Base-by-base conservation (phyloP, 2,888 invertebrate species). In the Gastracanthus pulcherrimus region DNA sequence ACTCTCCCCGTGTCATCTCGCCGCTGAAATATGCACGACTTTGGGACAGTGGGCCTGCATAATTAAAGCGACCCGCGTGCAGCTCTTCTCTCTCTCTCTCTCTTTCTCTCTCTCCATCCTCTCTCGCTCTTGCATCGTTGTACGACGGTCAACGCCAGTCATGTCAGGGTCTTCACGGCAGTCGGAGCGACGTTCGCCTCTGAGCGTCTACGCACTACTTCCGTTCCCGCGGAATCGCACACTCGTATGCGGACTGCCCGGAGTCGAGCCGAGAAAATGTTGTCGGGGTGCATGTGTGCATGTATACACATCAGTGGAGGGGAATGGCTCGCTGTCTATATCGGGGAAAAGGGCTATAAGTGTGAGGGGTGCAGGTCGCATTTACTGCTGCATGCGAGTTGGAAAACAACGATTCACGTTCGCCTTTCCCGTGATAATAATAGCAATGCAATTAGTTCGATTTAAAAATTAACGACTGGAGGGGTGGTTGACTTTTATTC, bases 321-420 rank as follows among this genome's bases (percentile, higher is more conserved):
- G n/a, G n/a, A n/a, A n/a, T n/a, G n/a, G n/a, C n/a, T n/a, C n/a
- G n/a, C n/a, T n/a, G n/a, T n/a, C n/a, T n/a, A n/a, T n/a, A n/a
- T n/a, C n/a, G n/a, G n/a, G 26, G 66, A 41, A 45, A 67, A 67
- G 67, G 45, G 67, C 31, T 67, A 67, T 45, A 67, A 48, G 45
- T 11, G n/a, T n/a, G n/a, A n/a, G n/a, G n/a, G n/a, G n/a, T n/a
- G n/a, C n/a, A n/a, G n/a, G n/a, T n/a, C 16, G 48, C n/a, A n/a
- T n/a, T n/a, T n/a, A n/a, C n/a, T n/a, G n/a, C n/a, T n/a, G n/a
- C n/a, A n/a, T n/a, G n/a, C n/a, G n/a, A n/a, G n/a, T n/a, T 5
- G 41, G 29, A 67, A 45, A 45, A 45, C 41, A 45, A 23, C 64
- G 64, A 64, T 64, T 38, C 38, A 38, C 38, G 38, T 38, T 13